Percentiles rank a stretch among this genome's conserved stretches.
phyloP scores from a whole-genome alignment of 2,888 invertebrate genomes.

The Ethmia dodecea region DNA sequence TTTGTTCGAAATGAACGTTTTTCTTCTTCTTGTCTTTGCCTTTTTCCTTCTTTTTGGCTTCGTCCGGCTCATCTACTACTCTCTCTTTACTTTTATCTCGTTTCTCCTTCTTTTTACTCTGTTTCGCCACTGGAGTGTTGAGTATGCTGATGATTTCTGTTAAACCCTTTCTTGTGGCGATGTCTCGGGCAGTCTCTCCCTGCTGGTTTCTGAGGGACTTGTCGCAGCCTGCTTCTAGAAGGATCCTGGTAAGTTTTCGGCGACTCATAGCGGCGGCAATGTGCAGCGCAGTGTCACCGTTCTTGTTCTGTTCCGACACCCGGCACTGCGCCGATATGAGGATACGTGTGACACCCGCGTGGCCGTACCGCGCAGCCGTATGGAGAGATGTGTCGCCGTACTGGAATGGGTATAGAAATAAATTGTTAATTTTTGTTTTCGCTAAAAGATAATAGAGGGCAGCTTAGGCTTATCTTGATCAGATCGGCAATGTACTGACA shows the following conservation, averaged over 20 bases:
- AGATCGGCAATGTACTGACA: too few relatives aligned
- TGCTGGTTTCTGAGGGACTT: slow-evolving; percentile 85
- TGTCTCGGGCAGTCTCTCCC: slow-evolving; percentile 92
- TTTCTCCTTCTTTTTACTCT: slow-evolving; percentile 56
- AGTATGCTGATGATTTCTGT: slow-evolving; percentile 90
- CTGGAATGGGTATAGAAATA: too few relatives aligned
- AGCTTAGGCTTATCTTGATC: too few relatives aligned
- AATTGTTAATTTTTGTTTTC: too few relatives aligned
- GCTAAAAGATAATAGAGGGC: too few relatives aligned
- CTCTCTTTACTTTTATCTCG: slow-evolving; percentile 74
- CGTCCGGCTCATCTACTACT: slow-evolving; percentile 72
- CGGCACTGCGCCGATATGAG: slow-evolving; percentile 93
- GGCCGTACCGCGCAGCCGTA: slow-evolving; percentile 96
- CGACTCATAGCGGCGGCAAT: slow-evolving; percentile 96
- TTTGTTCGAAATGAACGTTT: slow-evolving; percentile 74
- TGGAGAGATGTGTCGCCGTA: slow-evolving; percentile 97
- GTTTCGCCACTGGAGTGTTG: slow-evolving; percentile 72
- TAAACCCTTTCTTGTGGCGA: slow-evolving; percentile 91
- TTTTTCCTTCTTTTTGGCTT: slow-evolving; percentile 58
- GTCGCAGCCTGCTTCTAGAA: slow-evolving; percentile 91
- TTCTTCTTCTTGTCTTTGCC: slow-evolving; percentile 57
- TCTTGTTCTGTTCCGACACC: slow-evolving; percentile 94
- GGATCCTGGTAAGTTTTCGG: slow-evolving; percentile 91
- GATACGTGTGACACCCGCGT: slow-evolving; percentile 96
- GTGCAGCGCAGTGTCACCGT: slow-evolving; percentile 96